Percentiles rank a stretch among this genome's conserved stretches.
Evolutionary conservation across 2,888 invertebrate genomes (phyloP).

Genomic region (Drepanosiphum platanoidis): DNA sequence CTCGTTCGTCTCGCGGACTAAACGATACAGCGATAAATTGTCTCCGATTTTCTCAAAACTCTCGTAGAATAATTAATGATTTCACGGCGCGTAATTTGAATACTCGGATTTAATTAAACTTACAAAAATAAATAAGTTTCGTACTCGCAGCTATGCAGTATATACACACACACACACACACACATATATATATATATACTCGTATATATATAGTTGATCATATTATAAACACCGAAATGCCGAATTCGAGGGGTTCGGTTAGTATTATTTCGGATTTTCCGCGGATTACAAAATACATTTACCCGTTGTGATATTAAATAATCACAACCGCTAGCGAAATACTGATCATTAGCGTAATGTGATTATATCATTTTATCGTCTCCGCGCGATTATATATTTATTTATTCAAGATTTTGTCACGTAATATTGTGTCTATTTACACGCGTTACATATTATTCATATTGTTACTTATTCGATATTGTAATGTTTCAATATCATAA

Average conservation of each 20-base stretch:
- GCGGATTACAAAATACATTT: not conserved
- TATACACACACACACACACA: too few species aligned
- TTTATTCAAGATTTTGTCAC: not conserved
- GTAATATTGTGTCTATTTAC: not conserved
- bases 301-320: not conserved
- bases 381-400: not conserved
- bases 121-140: not conserved
- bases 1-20: too few species aligned
- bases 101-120: not conserved
- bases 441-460: not conserved
- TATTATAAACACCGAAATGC: too few species aligned
- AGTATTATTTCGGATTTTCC: not conserved
- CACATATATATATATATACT: too few species aligned
- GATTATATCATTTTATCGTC: not conserved
- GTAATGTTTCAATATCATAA: not conserved
- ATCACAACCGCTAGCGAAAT: not conserved
- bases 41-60: not conserved
- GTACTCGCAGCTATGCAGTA: not conserved
- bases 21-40: too few species aligned
- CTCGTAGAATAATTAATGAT: not conserved
- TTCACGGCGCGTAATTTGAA: not conserved
- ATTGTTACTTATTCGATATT: not conserved
- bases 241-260: not conserved
- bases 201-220: too few species aligned
- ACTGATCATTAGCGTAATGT: not conserved